These are phyloP conservation scores for Probosciger aterrimus DNA, from an alignment of 2,113 vertebrate species.

Conservation along the genomic window DNA sequence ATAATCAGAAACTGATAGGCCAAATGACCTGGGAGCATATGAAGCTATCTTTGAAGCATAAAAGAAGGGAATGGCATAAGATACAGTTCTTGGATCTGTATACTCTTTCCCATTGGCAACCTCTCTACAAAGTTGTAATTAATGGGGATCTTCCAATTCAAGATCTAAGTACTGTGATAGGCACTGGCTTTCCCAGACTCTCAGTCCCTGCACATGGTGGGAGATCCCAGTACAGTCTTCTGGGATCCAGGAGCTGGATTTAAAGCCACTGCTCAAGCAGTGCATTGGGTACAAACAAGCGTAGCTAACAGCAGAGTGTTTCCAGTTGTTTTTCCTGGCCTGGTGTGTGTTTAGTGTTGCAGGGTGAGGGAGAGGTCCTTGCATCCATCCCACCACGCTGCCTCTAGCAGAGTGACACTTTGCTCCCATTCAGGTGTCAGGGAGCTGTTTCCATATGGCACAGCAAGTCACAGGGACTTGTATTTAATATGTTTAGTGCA, in stretches of 20 bases:
- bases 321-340: neutral
- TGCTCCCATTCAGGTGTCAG: neutral
- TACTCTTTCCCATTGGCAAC: slow-evolving; percentile 13
- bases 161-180: neutral
- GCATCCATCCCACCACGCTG: neutral
- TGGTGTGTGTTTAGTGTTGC: accelerated
- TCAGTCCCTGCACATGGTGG: neutral
- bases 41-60: neutral
- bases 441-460: neutral
- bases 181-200: neutral
- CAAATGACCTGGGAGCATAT: neutral
- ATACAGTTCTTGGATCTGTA: neutral
- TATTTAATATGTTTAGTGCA: neutral
- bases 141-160: neutral
- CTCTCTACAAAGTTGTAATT: neutral
- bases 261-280: neutral
- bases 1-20: neutral
- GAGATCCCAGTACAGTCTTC: neutral
- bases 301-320: neutral
- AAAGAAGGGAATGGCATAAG: neutral
- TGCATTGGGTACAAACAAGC: neutral
- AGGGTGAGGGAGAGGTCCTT: neutral
- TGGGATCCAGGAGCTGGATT: neutral
- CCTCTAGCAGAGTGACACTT: accelerated
- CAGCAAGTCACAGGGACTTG: neutral